Evolutionary conservation across 2,797 vertebrate genomes (phyloP).

Genomic region (Phalanger gymnotis): DNA sequence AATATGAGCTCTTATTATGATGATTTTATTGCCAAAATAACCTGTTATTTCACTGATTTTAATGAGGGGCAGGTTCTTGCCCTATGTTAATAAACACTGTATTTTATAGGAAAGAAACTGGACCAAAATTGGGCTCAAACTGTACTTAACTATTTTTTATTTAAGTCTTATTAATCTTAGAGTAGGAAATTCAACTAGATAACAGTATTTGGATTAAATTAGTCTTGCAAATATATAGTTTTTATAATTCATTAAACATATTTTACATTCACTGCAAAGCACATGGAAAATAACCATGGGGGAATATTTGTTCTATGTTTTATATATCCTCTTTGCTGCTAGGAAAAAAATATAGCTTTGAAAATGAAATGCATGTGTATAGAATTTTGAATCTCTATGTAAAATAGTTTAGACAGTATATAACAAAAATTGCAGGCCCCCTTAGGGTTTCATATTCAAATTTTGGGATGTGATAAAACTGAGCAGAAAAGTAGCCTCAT

Average conservation of each 20-base stretch:
- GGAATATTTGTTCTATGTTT: neutral
- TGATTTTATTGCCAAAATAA: neutral
- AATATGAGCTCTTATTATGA: neutral
- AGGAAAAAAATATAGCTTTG: neutral
- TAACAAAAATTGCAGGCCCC: neutral
- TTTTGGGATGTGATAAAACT: conserved; percentile 44
- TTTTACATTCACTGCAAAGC: conserved; percentile 19
- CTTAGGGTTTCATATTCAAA: conserved; percentile 29
- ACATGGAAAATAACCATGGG: neutral
- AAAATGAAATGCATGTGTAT: neutral
- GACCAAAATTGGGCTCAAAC: neutral
- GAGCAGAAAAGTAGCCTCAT: conserved; percentile 4
- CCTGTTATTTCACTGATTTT: neutral
- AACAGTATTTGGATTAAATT: neutral
- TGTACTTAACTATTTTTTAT: neutral
- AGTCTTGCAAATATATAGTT: neutral
- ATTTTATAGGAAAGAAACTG: neutral
- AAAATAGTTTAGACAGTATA: conserved; percentile 52
- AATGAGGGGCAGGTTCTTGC: neutral
- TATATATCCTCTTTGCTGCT: neutral
- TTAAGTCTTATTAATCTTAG: neutral
- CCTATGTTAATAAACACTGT: neutral
- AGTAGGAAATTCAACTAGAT: neutral
- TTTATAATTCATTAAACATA: neutral
- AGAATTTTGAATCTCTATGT: conserved; percentile 55